phyloP scores from a whole-genome alignment of 2,113 vertebrate genomes.

The Glaucomys volans region DNA sequence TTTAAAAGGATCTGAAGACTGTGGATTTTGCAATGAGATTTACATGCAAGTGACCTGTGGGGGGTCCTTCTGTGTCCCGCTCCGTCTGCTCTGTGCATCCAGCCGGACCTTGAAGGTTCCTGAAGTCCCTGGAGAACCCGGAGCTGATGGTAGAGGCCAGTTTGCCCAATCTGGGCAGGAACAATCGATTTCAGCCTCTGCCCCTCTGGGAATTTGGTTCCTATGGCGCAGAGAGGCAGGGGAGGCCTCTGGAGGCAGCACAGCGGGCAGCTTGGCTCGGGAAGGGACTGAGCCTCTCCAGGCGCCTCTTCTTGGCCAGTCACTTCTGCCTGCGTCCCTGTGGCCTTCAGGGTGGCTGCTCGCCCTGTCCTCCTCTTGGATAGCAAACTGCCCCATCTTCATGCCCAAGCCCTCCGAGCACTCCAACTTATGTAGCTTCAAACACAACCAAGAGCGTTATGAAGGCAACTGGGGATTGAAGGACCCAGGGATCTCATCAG shows the following conservation, averaged over 20 bases:
- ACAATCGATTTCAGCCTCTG: slow-evolving; percentile 13
- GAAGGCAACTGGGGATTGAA: neutral
- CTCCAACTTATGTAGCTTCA: neutral
- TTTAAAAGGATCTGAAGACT: neutral
- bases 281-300: too few species aligned
- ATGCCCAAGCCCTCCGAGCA: neutral
- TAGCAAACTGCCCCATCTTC: too few species aligned
- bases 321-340: neutral
- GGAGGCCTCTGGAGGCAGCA: neutral
- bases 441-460: neutral
- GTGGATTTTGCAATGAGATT: neutral
- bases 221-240: neutral
- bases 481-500: neutral
- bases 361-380: neutral
- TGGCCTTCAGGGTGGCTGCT: neutral
- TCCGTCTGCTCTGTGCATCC: neutral
- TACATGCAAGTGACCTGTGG: neutral
- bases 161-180: neutral
- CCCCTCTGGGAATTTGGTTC: slow-evolving; percentile 9
- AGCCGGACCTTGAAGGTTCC: neutral
- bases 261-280: neutral
- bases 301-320: neutral
- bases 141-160: neutral
- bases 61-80: neutral
- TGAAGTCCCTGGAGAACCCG: slow-evolving; percentile 10